Base-by-base conservation (phyloP, 2,888 invertebrate genomes). In the Ligdia adustata region DNA sequence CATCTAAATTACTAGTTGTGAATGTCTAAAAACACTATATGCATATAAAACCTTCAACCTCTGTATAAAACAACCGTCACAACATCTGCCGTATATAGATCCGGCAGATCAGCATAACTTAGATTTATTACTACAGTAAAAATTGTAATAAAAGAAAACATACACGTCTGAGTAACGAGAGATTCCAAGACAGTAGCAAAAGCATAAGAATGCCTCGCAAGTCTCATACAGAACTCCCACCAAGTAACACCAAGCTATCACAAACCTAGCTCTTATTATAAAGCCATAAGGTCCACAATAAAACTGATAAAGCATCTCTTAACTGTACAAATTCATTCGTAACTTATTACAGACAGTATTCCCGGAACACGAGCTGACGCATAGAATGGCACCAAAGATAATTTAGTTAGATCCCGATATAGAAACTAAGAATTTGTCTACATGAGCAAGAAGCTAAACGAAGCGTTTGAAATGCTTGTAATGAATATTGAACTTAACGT, bases 281-380 rank as follows among this genome's bases (percentile, higher is more conserved):
- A 38, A 11, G 22, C 7, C 16, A 11, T 32, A 49, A 49, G 33
- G 38, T 29, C 28, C 24, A 42, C 38, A 37, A 16, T 39, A 33
- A 31, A 33, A 39, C 15, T 24, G 4, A 18, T 27, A 33, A 42
- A 38, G 37, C 33, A n/a, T 33, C 14, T 34, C 20, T 28, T 34
- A 38, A 57, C 57, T 60, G 55, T 53, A 54, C 58, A 34, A 37
- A 42, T 33, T 43, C 42, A 38, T 52, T 60, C 65, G 62, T 69
- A 69, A 67, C 61, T 65, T 69, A 71, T 70, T 68, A 65, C 73
- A 60, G 59, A 42, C 48, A 66, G 60, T 60, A 67, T 79, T 81
- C 81, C 72, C 60, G 65, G 81, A 80, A 81, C 73, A 66, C 62
- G 69, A 45, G 27, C 64, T 79, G 80, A 79, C 62, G 79, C 81